A percentile compares a stretch with the other conserved stretches of the same genome.
Evolutionary conservation across 2,797 vertebrate species (phyloP).

Genomic region (Enteromius treurensis): DNA sequence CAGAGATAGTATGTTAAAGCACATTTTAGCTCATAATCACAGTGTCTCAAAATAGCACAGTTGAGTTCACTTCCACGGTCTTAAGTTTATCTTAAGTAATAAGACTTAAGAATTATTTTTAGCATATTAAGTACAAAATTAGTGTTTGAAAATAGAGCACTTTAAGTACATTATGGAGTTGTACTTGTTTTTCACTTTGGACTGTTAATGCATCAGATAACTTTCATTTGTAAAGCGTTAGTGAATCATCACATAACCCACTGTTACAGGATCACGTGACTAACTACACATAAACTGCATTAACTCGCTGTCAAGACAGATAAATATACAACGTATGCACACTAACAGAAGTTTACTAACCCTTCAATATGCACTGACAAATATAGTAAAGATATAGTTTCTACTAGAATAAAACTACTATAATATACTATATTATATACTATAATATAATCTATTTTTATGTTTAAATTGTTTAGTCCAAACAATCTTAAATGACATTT

Average conservation of each 20-base stretch:
- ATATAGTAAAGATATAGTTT: background rate
- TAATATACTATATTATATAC: background rate
- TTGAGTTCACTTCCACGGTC: too few species aligned
- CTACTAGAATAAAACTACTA: background rate
- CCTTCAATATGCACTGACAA: constrained; percentile 14
- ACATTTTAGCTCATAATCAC: background rate
- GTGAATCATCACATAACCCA: background rate
- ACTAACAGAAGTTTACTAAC: background rate
- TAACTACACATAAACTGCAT: background rate
- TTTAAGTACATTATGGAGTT: too few species aligned
- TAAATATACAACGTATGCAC: background rate
- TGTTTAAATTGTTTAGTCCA: background rate
- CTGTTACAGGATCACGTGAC: background rate
- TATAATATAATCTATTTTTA: background rate
- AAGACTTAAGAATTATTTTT: too few species aligned
- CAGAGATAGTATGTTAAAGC: too few species aligned
- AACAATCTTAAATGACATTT: background rate
- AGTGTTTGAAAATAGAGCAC: too few species aligned
- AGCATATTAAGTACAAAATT: too few species aligned
- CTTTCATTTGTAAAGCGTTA: background rate
- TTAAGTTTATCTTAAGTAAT: too few species aligned
- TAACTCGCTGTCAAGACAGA: background rate
- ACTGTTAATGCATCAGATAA: background rate
- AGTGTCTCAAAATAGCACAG: background rate
- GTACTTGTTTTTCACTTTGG: too few species aligned